Conservation (phyloP, 2,888 invertebrate species). For the Ophion obscuratus region DNA sequence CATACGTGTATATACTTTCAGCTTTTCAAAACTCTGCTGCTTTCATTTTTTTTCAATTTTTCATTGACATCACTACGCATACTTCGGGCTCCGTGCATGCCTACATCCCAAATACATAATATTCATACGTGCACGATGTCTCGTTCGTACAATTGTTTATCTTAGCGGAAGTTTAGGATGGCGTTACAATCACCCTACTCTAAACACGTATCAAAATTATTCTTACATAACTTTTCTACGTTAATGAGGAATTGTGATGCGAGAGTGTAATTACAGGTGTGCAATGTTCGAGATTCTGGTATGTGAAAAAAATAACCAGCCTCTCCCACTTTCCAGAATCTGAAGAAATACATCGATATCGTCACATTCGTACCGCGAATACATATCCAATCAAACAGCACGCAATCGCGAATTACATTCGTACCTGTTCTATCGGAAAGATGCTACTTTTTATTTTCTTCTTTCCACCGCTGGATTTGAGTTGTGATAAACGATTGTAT, state of each 20-base stretch:
- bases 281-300: background rate
- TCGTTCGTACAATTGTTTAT: background rate
- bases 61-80: background rate
- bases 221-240: background rate
- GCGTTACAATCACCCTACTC: conserved; percentile 42
- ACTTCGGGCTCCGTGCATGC: conserved; percentile 10
- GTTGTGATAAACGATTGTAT: background rate
- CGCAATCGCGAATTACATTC: background rate
- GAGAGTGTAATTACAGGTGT: conserved; percentile 39
- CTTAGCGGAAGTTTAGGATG: conserved; percentile 47
- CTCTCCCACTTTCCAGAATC: background rate
- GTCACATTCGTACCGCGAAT: no score
- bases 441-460: background rate
- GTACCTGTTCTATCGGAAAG: background rate
- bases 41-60: conserved; percentile 1
- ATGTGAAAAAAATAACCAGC: background rate
- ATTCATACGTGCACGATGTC: conserved; percentile 6
- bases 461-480: background rate
- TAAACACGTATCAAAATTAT: conserved; percentile 33
- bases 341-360: background rate
- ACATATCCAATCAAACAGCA: background rate
- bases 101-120: conserved; percentile 12
- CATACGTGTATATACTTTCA: conserved; percentile 1
- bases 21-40: background rate
- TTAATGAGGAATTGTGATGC: conserved; percentile 14